These are phyloP conservation scores for Proterorhinus semilunaris DNA, from an alignment of 2,113 vertebrate species.

Conservation along the genomic window DNA sequence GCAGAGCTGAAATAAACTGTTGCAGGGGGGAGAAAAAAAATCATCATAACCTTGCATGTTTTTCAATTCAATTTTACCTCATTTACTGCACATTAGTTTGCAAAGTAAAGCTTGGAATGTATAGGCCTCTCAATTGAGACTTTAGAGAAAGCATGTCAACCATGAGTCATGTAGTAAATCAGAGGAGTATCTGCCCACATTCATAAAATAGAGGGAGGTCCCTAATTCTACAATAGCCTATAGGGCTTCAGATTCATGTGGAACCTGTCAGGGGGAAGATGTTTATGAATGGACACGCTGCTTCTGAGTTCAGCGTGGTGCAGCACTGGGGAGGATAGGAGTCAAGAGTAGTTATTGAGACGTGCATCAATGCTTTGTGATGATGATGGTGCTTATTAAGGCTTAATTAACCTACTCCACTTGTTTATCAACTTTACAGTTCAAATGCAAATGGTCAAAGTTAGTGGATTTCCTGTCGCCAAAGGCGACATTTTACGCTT, in stretches of 20 bases:
- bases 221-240: constrained; percentile 77
- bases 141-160: constrained; percentile 27
- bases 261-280: constrained; percentile 76
- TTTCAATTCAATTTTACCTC: too few species aligned
- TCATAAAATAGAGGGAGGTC: constrained; percentile 77
- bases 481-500: not conserved
- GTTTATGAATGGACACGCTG: constrained; percentile 77
- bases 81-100: too few species aligned
- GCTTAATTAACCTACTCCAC: too few species aligned
- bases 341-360: constrained; percentile 23
- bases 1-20: too few species aligned
- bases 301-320: constrained; percentile 56
- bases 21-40: too few species aligned
- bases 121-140: too few species aligned
- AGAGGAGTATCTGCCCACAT: constrained; percentile 70
- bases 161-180: constrained; percentile 41
- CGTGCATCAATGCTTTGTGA: constrained; percentile 5
- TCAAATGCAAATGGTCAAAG: not conserved
- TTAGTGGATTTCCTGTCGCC: not conserved
- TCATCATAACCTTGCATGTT: too few species aligned
- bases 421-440: not conserved
- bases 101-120: too few species aligned
- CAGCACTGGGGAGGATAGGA: constrained; percentile 14
- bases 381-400: not conserved
- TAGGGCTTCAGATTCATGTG: constrained; percentile 77